Evolutionary conservation across 2,113 vertebrate genomes (phyloP), one percentile per base, ranked within the genome.

Genomic region (Antennarius striatus): DNA sequence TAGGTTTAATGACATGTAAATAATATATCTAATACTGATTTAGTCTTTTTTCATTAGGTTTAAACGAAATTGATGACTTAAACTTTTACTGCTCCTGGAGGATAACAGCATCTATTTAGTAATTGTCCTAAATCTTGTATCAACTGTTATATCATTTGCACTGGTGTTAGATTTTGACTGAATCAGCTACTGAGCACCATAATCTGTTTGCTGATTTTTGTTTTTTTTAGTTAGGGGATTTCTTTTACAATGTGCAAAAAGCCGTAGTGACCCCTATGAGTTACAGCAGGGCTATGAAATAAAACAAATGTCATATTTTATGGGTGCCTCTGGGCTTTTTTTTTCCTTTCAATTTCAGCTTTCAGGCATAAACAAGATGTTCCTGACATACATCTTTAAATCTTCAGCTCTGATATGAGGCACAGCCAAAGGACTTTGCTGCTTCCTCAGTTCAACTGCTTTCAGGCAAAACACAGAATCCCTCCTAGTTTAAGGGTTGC

Each of bases 1-100:
- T 86, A 56, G 73, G 74, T 76, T 40, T 63, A 60, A 73, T 61
- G 67, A 61, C 54, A 71, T 61, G 54, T 13, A 69, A 57, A 77
- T 9, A 49, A 76, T 47, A 45, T 11, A 36, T 2, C 5, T 1
- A 36, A 36, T 36, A 36, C 10, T 2, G 3, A 65, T 29, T 46
- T 22, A 5, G 14, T 56, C 32, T 5, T 36, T 52, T 13, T 42
- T 57, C 50, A 10, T 63, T 46, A 71, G 60, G 55, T 69, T 46
- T 70, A 71, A 65, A 82, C 63, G 51, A 79, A 40, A 60, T 58
- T 9, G 39, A 46, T 57, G 8, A 67, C 22, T 36, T 36, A 22
- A 53, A 53, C 51, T n/a, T 64, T 1, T 59, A 63, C 57, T 46
- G 7, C 7, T 36, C 32, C 4, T 36, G 32, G 32, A 5, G 32